Evolutionary conservation across 2,888 invertebrate species (phyloP).

Genomic region (Lucinisca nassula): DNA sequence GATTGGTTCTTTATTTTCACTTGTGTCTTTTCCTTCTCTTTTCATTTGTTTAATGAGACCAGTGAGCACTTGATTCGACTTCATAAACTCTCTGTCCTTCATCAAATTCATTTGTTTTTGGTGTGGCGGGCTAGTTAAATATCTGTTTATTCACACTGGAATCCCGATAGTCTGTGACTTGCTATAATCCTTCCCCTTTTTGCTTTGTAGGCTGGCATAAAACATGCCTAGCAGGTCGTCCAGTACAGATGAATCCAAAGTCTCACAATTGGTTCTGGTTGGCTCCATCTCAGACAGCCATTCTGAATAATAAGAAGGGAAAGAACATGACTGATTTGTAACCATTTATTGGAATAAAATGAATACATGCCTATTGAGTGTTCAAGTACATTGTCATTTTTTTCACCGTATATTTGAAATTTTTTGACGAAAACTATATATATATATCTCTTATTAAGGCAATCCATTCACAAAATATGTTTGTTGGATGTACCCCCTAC

Average conservation of each 20-base stretch:
- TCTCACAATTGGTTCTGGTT: slow-evolving; percentile 4
- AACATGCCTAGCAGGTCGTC: slow-evolving; percentile 19
- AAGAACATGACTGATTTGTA: too few relatives aligned
- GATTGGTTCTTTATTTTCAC: slow-evolving; percentile 38
- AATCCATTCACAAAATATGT: too few relatives aligned
- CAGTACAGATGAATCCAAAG: not conserved
- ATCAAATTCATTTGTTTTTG: slow-evolving; percentile 29
- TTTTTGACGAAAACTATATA: too few relatives aligned
- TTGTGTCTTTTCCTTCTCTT: slow-evolving; percentile 48
- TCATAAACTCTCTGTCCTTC: slow-evolving; percentile 45
- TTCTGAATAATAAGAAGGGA: too few relatives aligned
- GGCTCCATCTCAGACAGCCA: slow-evolving; percentile 18
- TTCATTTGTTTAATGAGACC: slow-evolving; percentile 40
- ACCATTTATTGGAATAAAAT: too few relatives aligned
- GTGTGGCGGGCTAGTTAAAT: slow-evolving; percentile 34
- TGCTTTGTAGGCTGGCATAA: slow-evolving; percentile 29
- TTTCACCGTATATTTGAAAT: too few relatives aligned
- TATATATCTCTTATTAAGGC: too few relatives aligned
- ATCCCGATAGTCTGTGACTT: slow-evolving; percentile 38
- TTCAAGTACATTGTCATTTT: too few relatives aligned
- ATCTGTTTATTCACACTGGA: slow-evolving; percentile 31
- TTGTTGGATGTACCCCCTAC: too few relatives aligned
- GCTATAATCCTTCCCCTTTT: slow-evolving; percentile 37
- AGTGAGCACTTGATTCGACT: slow-evolving; percentile 41
- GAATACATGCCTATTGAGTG: too few relatives aligned